Evolutionary conservation across 2,113 vertebrate genomes (phyloP).

Genomic region (Cebus imitator): DNA sequence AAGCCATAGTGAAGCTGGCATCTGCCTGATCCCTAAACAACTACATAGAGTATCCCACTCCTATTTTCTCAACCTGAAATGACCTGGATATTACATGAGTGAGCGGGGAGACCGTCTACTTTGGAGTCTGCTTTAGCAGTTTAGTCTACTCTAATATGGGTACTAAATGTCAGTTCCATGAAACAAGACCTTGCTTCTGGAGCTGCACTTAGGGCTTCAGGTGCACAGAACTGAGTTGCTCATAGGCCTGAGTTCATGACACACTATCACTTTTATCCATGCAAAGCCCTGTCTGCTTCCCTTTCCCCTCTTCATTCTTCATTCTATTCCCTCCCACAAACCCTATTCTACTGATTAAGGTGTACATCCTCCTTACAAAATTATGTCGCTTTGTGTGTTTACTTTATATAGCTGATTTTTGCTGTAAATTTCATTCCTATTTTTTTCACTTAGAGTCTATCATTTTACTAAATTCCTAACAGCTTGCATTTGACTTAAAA

Average conservation of each 20-base stretch:
- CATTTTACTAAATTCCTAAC: not conserved
- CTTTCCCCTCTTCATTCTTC: not conserved
- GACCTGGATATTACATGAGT: not conserved
- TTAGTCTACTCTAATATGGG: not conserved
- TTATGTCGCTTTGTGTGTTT: not conserved
- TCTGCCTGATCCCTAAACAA: not conserved
- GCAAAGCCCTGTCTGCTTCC: not conserved
- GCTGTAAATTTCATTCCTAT: not conserved
- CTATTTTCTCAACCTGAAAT: not conserved
- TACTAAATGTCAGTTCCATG: not conserved
- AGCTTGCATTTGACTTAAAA: not conserved
- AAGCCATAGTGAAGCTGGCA: not conserved
- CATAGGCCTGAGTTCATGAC: not conserved
- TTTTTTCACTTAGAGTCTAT: not conserved
- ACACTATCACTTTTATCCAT: not conserved
- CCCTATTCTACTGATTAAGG: not conserved
- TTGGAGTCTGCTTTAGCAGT: not conserved
- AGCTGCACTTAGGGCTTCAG: not conserved
- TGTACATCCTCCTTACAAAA: not conserved
- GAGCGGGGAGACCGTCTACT: not conserved
- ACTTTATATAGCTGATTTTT: not conserved
- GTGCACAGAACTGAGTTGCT: not conserved
- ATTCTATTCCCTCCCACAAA: not conserved
- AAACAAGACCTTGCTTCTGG: not conserved
- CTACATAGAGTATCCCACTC: not conserved